Percentiles rank a stretch among this genome's conserved stretches.
Conservation (phyloP, 2,888 invertebrate species). For the Cephalotes varians region DNA sequence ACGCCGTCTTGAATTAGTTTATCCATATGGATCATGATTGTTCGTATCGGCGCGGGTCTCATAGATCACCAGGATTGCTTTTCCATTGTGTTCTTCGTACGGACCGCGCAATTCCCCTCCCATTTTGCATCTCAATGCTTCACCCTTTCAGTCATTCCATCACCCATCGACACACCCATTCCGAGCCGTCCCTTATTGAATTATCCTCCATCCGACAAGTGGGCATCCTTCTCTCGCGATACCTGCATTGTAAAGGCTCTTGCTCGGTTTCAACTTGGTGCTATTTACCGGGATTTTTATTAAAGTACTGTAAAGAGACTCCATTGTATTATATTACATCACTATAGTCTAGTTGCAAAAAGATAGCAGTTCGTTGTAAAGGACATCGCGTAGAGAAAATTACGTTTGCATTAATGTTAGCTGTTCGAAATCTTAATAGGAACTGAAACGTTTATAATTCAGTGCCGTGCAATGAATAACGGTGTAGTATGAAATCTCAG, state of each 20-base stretch:
- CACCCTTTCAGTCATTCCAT: constrained; percentile 49
- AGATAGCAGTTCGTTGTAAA: neutral
- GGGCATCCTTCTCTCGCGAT: neutral
- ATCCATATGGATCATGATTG: constrained; percentile 82
- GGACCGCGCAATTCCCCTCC: constrained; percentile 67
- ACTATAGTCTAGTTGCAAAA: neutral
- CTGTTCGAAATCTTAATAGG: constrained; percentile 23
- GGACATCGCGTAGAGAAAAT: neutral
- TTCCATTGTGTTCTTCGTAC: constrained; percentile 76
- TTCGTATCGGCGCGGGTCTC: constrained; percentile 58
- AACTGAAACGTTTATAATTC: constrained; percentile 20
- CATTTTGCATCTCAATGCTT: constrained; percentile 77
- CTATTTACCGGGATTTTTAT: constrained; percentile 9
- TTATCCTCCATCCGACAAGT: constrained; percentile 61
- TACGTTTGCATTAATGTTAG: constrained; percentile 10
- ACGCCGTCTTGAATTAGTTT: constrained; percentile 79
- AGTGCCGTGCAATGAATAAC: constrained; percentile 7
- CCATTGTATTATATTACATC: neutral
- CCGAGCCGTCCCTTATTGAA: constrained; percentile 64
- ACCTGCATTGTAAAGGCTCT: neutral
- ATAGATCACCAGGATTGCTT: constrained; percentile 76
- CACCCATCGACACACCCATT: constrained; percentile 47
- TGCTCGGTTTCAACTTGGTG: constrained; percentile 4
- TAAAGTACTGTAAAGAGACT: neutral
- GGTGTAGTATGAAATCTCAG: neutral